A percentile compares a stretch with the other conserved stretches of the same genome.
Evolutionary conservation across 2,797 vertebrate species (phyloP).

Genomic region (Podarcis lilfordi): DNA sequence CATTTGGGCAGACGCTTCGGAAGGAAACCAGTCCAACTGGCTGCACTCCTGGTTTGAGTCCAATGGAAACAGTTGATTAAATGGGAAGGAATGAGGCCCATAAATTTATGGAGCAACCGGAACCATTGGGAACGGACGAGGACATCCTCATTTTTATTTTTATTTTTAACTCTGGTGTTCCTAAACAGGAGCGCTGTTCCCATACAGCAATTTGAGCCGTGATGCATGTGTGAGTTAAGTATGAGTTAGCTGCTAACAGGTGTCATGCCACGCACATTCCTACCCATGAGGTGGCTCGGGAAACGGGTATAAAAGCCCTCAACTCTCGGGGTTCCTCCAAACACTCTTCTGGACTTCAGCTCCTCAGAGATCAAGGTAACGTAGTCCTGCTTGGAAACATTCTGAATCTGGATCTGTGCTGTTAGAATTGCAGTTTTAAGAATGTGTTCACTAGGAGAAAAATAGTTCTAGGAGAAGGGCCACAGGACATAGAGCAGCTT

Average conservation of each 20-base stretch:
- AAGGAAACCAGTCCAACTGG: background rate
- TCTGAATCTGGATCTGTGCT: background rate
- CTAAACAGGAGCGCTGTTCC: background rate
- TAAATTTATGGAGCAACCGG: background rate
- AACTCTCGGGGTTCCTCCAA: background rate
- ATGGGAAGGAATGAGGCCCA: background rate
- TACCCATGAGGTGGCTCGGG: background rate
- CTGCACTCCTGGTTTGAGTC: background rate
- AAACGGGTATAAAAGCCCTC: background rate
- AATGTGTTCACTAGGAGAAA: background rate
- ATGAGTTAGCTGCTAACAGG: background rate
- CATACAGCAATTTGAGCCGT: background rate
- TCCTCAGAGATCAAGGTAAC: background rate
- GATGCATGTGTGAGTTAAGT: background rate
- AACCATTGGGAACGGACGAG: background rate
- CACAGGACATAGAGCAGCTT: no score
- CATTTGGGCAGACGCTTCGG: background rate
- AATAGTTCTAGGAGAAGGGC: background rate
- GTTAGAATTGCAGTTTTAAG: background rate
- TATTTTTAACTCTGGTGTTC: background rate
- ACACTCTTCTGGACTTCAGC: background rate
- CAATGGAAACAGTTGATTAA: background rate
- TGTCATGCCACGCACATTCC: background rate
- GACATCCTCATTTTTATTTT: background rate
- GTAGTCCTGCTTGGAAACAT: no score